Evolutionary conservation across 2,797 vertebrate species (phyloP).

Genomic region (Lates japonicus): DNA sequence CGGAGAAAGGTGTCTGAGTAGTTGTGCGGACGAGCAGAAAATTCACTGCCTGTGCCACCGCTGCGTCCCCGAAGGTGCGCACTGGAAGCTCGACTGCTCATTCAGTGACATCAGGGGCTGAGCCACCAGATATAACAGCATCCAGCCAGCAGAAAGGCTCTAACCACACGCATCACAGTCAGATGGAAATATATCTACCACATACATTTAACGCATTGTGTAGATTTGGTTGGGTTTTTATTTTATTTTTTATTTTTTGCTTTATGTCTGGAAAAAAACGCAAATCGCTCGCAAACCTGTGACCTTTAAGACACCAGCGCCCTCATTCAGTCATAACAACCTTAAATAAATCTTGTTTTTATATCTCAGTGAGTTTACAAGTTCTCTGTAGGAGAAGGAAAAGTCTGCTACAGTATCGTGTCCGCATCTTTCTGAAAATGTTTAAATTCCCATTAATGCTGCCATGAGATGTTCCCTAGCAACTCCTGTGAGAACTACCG

Average conservation of each 20-base stretch:
- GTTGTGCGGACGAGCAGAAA: constrained; percentile 38
- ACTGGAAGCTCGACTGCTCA: constrained; percentile 77
- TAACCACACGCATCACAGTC: background rate
- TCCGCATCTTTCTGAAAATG: background rate
- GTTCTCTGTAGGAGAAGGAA: background rate
- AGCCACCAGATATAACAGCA: constrained; percentile 62
- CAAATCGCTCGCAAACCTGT: background rate
- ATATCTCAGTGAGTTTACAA: background rate
- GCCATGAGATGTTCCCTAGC: constrained; percentile 44
- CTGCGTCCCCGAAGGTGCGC: constrained; percentile 74
- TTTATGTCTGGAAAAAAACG: background rate
- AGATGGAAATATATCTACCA: background rate
- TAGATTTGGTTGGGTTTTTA: background rate
- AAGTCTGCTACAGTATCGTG: background rate
- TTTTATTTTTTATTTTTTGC: background rate
- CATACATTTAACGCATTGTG: background rate
- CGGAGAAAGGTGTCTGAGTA: constrained; percentile 29
- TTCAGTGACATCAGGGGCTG: constrained; percentile 83
- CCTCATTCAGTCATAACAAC: too few species aligned
- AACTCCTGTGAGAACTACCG: constrained; percentile 26
- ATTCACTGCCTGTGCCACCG: constrained; percentile 63
- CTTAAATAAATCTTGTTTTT: background rate
- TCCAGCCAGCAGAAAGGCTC: constrained; percentile 38
- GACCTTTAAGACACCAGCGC: background rate
- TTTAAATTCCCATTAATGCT: constrained; percentile 26